Evolutionary conservation across 2,888 invertebrate species (phyloP).

Genomic region (Ophion costatus): DNA sequence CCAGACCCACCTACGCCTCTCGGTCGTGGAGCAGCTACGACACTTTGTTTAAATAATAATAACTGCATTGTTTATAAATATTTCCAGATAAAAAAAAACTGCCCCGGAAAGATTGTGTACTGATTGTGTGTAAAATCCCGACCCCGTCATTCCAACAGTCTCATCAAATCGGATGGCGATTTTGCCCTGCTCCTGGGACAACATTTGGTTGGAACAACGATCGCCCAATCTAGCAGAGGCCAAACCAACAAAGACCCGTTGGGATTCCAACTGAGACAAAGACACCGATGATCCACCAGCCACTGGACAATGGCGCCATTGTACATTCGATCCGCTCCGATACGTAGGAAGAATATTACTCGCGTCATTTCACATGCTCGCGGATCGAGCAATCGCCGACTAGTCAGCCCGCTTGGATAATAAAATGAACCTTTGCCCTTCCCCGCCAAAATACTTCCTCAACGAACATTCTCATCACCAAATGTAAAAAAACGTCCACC

Average conservation of each 20-base stretch:
- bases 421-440: not conserved
- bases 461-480: not conserved
- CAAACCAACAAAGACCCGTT: slow-evolving; percentile 4
- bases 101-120: too few relatives aligned
- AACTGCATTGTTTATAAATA: too few relatives aligned
- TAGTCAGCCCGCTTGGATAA: not conserved
- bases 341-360: slow-evolving; percentile 3
- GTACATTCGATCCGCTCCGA: slow-evolving; percentile 6
- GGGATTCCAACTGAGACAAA: not conserved
- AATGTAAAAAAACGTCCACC: too few relatives aligned
- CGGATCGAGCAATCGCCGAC: not conserved
- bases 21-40: too few relatives aligned
- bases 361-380: not conserved
- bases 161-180: too few relatives aligned
- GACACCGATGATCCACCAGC: not conserved
- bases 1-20: too few relatives aligned
- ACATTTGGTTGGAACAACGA: not conserved
- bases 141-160: too few relatives aligned
- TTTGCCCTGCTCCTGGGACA: too few relatives aligned
- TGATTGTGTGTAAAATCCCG: too few relatives aligned
- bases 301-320: slow-evolving; percentile 16
- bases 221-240: not conserved
- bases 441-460: not conserved
- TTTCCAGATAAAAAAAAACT: too few relatives aligned
- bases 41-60: too few relatives aligned